Conservation (phyloP, 1,140 invertebrate genomes). For the Steinernema feltiae region DNA sequence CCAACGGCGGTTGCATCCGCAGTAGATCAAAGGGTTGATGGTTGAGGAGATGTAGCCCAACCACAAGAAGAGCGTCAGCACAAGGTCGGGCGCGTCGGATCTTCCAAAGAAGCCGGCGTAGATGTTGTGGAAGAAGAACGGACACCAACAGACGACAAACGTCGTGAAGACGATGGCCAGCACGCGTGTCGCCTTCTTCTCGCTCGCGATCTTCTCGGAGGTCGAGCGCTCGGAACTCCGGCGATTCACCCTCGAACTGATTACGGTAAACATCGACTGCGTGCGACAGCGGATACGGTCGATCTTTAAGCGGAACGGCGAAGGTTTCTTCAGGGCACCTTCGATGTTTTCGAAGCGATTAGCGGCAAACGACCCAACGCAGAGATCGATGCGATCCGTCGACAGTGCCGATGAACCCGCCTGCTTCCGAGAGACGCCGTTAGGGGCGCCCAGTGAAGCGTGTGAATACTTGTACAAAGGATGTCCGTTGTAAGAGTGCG, state of each 20-base stretch:
- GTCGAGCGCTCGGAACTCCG: slow-evolving; percentile 26
- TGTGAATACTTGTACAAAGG: slow-evolving; percentile 20
- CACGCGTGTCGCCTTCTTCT: slow-evolving; percentile 89
- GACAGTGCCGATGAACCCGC: not conserved
- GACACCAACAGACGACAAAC: slow-evolving; percentile 84
- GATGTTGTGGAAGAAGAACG: slow-evolving; percentile 76
- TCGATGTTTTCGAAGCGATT: not conserved
- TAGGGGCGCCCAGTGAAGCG: slow-evolving; percentile 3
- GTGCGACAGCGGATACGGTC: slow-evolving; percentile 22
- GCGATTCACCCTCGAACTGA: slow-evolving; percentile 24
- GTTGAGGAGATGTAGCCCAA: slow-evolving; percentile 83
- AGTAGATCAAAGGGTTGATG: slow-evolving; percentile 84
- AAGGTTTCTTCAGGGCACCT: not conserved
- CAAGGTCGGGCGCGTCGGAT: slow-evolving; percentile 71
- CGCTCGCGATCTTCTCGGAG: slow-evolving; percentile 68
- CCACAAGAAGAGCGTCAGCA: slow-evolving; percentile 68
- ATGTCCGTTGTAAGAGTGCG: not conserved
- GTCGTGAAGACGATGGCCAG: slow-evolving; percentile 85
- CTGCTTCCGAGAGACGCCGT: not conserved
- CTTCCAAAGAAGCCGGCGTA: slow-evolving; percentile 67
- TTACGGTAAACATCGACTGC: slow-evolving; percentile 11
- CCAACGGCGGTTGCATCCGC: slow-evolving; percentile 83
- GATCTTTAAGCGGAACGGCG: slow-evolving; percentile 12
- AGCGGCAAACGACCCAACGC: not conserved
- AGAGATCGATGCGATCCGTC: not conserved